phyloP scores from a whole-genome alignment of 2,113 vertebrate genomes.

The Clupea harengus region DNA sequence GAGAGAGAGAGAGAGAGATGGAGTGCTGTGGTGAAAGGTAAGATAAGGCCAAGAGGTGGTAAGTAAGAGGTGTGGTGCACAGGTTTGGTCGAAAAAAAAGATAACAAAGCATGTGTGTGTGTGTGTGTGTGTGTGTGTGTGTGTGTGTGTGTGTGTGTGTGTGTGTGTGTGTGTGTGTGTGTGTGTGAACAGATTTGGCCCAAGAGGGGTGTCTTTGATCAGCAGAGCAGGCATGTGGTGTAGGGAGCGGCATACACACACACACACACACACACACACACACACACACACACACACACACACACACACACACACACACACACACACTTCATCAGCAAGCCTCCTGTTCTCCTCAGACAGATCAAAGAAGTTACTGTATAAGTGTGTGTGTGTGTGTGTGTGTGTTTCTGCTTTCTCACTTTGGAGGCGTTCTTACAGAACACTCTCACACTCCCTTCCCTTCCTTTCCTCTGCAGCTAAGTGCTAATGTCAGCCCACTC shows the following conservation, averaged over 20 bases:
- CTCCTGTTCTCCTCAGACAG: background rate
- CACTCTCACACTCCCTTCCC: too few species aligned
- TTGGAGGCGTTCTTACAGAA: too few species aligned
- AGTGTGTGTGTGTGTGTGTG: background rate
- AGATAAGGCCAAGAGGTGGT: too few species aligned
- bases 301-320: background rate
- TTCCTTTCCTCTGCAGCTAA: too few species aligned
- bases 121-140: background rate
- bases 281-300: background rate
- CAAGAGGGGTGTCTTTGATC: conserved; percentile 10
- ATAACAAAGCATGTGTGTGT: background rate
- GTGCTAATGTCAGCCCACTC: background rate
- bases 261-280: conserved; percentile 9
- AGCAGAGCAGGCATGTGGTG: background rate
- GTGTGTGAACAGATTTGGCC: background rate
- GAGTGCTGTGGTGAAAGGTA: too few species aligned
- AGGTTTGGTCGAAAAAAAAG: too few species aligned
- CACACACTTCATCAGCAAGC: background rate
- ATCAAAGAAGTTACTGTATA: background rate
- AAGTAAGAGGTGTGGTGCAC: too few species aligned
- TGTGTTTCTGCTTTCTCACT: too few species aligned
- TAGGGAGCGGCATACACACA: background rate
- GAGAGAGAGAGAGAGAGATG: background rate
- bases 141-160: conserved; percentile 2
- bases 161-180: background rate